Base-by-base conservation (phyloP, 2,888 invertebrate species). In the Sinodicranocentrus sp. region DNA sequence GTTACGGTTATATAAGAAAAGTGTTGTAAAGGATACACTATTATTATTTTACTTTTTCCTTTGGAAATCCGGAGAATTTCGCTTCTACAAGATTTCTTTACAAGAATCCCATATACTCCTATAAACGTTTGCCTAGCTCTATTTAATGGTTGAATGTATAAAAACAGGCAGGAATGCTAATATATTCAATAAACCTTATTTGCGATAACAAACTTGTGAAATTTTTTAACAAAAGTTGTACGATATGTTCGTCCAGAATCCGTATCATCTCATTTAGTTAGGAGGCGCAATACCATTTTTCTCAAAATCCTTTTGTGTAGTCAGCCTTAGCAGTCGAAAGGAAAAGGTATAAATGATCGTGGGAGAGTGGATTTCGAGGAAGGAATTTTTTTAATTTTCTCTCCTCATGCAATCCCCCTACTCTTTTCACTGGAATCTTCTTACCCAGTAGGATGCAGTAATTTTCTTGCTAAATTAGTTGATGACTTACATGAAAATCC, bases 371-470 rank as follows among this genome's bases (percentile, higher is more conserved):
- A 19, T 10, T n/a, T 67, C 15, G 28, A 39, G 17, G 19, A 39
- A 26, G 48, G 17, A 17, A 48, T 8, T 10, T 52, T 68, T 28
- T 44, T 59, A 72, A 72, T 59, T 72, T 59, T 72, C 59, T 13
- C 17, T 39, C n/a, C 39, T 57, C 72, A 59, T 59, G 72, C 72
- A 19, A 72, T 59, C n/a, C 48, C 48, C 15, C 2, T 10, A 48
- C n/a, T 15, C n/a, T n/a, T 48, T 48, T 48, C 48, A 48, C n/a
- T 10, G 48, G 48, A 48, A n/a, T n/a, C 48, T 48, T 3, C 48
- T 48, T 48, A 10, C n/a, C n/a, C n/a, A 48, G 15, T 5, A 48
- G 33, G 33, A 33, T 48, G 5, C 15, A 3, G 48, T n/a, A 48
- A 39, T 48, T 48, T 48, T 48, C 15, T 48, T 5, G 23, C 57